These are phyloP conservation scores for Drosophila kepulauana DNA, from an alignment of 1,140 invertebrate genomes.

Conservation along the genomic window DNA sequence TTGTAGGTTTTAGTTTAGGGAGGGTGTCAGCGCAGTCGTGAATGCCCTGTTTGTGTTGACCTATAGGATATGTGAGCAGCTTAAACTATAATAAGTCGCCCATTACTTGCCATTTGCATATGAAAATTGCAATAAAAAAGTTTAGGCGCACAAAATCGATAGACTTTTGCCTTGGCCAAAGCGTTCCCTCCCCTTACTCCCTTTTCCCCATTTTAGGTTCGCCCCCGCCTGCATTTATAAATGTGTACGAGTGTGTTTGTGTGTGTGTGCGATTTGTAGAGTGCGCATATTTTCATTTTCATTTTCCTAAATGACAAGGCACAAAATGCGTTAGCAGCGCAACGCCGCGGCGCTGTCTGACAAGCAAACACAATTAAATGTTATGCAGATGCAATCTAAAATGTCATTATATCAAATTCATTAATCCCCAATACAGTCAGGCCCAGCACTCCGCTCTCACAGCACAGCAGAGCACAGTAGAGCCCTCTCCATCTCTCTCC, in stretches of 20 bases:
- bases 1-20: no score
- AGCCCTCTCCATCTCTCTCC: no score
- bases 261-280: conserved; percentile 44
- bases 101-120: conserved; percentile 74
- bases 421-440: conserved; percentile 72
- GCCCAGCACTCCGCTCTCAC: neutral
- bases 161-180: conserved; percentile 38
- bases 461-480: neutral
- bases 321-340: conserved; percentile 73
- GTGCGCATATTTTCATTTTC: conserved; percentile 42
- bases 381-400: conserved; percentile 84
- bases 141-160: conserved; percentile 73
- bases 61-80: conserved; percentile 23
- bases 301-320: conserved; percentile 75
- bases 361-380: conserved; percentile 84
- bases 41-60: neutral
- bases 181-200: conserved; percentile 5
- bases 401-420: conserved; percentile 84
- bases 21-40: conserved; percentile 8
- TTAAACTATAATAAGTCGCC: conserved; percentile 63
- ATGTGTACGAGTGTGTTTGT: neutral
- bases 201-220: neutral
- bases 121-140: conserved; percentile 52
- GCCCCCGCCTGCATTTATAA: conserved; percentile 1
- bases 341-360: conserved; percentile 51